Base-by-base conservation (phyloP, 2,113 vertebrate genomes). In the Heloderma charlesbogerti region DNA sequence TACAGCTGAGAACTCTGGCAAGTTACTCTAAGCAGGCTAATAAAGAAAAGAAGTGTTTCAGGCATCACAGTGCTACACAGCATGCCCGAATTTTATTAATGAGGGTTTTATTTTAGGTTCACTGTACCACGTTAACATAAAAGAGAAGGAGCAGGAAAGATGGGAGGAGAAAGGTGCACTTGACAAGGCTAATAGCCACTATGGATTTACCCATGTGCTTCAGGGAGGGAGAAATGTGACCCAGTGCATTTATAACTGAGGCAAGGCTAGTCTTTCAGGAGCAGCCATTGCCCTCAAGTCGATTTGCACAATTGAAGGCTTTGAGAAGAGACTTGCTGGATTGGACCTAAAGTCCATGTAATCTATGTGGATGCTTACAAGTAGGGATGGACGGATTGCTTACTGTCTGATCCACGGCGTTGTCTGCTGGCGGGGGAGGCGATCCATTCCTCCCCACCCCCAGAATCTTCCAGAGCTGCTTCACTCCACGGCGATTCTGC, bases 61-160 rank as follows among this genome's bases (percentile, higher is more conserved):
- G 66, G 91, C 91, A 74, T 94, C 87, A 88, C 92, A 91, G 92
- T 85, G 80, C 89, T 89, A 91, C 93, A 90, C 94, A 89, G 92
- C 87, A 82, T 91, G 89, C 27, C 92, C 94, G 88, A 63, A 85
- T 91, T 92, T 95, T 94, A 91, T 95, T 96, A 97, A 94, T 90
- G 95, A 97, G 95, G 88, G 86, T 92, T 96, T 97, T 95, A 94
- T 94, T 95, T 96, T 93, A 92, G 93, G 89, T 94, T 93, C 92
- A 67, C 87, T 91, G 89, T 94, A 92, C 77, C 74, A 84, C 90
- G 94, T 96, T 96, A 95, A 93, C 95, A 95, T 95, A 92, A 88
- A 92, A 1, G 48, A 88, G 92, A 91, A 92, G 67, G 16, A 34
- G 31, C 48, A 5, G 29, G 34, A 22, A 0, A 0, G 2, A 87